Conservation (phyloP, 2,888 invertebrate genomes). For the Andrena trimmerana region DNA sequence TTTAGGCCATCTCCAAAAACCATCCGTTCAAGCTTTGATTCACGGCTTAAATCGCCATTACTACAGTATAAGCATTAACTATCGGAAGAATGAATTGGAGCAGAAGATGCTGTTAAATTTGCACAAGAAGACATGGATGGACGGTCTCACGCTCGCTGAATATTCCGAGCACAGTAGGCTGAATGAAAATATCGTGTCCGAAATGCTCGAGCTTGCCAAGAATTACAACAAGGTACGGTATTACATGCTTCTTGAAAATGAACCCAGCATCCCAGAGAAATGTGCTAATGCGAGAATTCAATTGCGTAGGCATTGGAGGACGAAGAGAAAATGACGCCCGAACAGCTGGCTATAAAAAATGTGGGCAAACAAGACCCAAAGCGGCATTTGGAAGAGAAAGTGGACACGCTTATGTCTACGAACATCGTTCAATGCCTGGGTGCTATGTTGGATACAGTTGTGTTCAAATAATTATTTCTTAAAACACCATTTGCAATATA, state of each 20-base stretch:
- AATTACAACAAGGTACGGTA: constrained; percentile 94
- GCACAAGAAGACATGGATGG: constrained; percentile 99
- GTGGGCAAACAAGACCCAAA: constrained; percentile 99
- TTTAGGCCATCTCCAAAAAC: constrained; percentile 99
- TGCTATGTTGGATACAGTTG: constrained; percentile 97
- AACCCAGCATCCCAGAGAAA: not conserved
- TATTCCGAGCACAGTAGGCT: constrained; percentile 96
- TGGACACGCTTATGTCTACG: constrained; percentile 97
- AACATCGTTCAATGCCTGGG: constrained; percentile 99
- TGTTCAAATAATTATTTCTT: constrained; percentile 90
- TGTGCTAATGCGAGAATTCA: not conserved
- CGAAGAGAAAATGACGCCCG: constrained; percentile 99
- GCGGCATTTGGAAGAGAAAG: constrained; percentile 99
- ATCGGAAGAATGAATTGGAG: constrained; percentile 99
- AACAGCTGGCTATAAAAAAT: constrained; percentile 99
- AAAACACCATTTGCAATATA: constrained; percentile 62
- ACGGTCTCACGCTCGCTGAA: constrained; percentile 95
- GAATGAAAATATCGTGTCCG: constrained; percentile 97
- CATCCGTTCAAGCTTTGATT: constrained; percentile 99
- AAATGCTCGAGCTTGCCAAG: constrained; percentile 98
- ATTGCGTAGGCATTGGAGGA: constrained; percentile 94
- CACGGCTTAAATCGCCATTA: constrained; percentile 99
- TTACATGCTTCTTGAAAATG: not conserved
- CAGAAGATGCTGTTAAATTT: constrained; percentile 99
- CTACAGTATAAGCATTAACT: constrained; percentile 99